phyloP scores from a whole-genome alignment of 2,888 invertebrate species.

The Spilosoma lubricipeda region DNA sequence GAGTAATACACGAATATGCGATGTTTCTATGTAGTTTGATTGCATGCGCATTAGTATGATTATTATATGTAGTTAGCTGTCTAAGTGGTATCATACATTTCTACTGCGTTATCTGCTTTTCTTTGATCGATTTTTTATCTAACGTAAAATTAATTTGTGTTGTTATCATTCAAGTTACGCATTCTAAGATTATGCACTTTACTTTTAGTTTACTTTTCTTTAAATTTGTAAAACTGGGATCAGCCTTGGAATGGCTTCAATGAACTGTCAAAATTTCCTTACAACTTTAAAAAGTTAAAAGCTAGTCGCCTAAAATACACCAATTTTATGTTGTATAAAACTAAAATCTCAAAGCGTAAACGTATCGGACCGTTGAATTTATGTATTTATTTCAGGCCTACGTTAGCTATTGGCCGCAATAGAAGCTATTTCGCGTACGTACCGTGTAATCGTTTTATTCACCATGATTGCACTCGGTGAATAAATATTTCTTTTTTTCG shows the following conservation, averaged over 20 bases:
- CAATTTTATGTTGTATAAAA: not conserved
- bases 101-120: not conserved
- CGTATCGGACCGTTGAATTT: constrained; percentile 5
- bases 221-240: not conserved
- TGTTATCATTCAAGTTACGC: not conserved
- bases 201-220: not conserved
- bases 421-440: constrained; percentile 60
- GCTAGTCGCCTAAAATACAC: not conserved
- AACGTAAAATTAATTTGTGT: not conserved
- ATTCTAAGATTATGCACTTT: not conserved
- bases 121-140: not conserved
- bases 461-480: constrained; percentile 73
- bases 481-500: constrained; percentile 75
- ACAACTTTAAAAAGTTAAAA: not conserved
- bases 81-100: not conserved
- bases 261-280: not conserved
- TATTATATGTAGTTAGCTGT: not conserved
- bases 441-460: constrained; percentile 74
- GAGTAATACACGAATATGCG: not conserved
- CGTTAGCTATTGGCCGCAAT: constrained; percentile 52
- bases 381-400: constrained; percentile 24
- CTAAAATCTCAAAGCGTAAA: constrained; percentile 2
- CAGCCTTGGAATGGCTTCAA: not conserved
- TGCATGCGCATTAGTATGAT: not conserved
- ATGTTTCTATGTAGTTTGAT: not conserved